Evolutionary conservation across 92 coral and sea anemone genomes (phyloP).

Genomic region (Porites divaricata): DNA sequence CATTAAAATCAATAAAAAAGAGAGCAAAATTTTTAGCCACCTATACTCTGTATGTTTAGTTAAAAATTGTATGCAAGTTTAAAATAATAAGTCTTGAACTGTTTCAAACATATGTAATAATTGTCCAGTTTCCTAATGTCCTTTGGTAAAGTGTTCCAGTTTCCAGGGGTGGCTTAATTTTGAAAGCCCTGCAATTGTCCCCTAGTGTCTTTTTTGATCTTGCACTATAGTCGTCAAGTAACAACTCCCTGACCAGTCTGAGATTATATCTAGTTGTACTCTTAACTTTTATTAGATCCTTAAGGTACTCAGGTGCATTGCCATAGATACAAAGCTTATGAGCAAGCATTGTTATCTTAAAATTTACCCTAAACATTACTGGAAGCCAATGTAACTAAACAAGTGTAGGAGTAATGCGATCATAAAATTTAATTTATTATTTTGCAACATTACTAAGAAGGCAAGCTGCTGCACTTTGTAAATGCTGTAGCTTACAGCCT

Average conservation of each 20-base stretch:
- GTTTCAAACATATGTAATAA: neutral
- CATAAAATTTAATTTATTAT: too few relatives aligned
- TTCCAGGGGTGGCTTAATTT: neutral
- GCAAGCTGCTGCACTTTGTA: neutral
- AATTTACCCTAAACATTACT: neutral
- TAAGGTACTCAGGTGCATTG: neutral
- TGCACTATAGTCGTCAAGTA: neutral
- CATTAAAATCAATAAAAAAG: neutral
- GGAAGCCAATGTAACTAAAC: neutral
- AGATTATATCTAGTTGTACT: neutral
- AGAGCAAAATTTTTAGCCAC: neutral
- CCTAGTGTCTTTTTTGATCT: neutral
- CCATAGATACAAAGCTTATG: conserved; percentile 4
- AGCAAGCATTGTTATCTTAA: neutral
- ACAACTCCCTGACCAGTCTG: neutral
- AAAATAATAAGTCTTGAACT: neutral
- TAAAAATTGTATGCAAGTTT: too few relatives aligned
- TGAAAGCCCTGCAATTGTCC: neutral
- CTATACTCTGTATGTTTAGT: neutral
- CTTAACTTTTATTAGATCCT: neutral
- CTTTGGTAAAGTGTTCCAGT: neutral
- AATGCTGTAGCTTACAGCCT: neutral
- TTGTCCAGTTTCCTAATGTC: neutral
- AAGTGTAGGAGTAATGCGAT: conserved; percentile 3
- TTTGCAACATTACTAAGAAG: neutral